phyloP scores from a whole-genome alignment of 1,140 invertebrate genomes.

The Drosophila rufa region DNA sequence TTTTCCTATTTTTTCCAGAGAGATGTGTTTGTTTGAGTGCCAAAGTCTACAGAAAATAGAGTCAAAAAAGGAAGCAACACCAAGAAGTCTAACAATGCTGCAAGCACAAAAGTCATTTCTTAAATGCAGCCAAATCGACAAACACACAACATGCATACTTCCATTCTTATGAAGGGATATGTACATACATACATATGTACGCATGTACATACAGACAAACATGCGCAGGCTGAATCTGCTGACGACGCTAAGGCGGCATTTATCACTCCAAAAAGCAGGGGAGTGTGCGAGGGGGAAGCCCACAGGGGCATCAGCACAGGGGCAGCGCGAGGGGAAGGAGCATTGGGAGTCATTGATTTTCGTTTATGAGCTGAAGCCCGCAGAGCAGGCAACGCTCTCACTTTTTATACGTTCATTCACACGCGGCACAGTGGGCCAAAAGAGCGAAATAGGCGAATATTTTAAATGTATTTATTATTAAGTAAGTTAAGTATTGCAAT shows the following conservation, averaged over 20 bases:
- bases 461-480: neutral
- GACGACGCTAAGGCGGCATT: slow-evolving; percentile 52
- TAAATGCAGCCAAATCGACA: slow-evolving; percentile 53
- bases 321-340: slow-evolving; percentile 14
- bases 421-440: slow-evolving; percentile 65
- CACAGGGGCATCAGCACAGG: neutral
- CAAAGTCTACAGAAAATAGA: slow-evolving; percentile 32
- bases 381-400: slow-evolving; percentile 62
- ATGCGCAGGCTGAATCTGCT: slow-evolving; percentile 46
- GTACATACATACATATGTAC: neutral
- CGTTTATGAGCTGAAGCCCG: slow-evolving; percentile 73
- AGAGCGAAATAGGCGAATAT: too few relatives aligned
- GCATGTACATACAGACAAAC: slow-evolving; percentile 24
- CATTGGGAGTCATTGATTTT: slow-evolving; percentile 82
- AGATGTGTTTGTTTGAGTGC: slow-evolving; percentile 38
- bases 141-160: neutral
- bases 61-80: slow-evolving; percentile 13
- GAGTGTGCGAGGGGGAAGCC: slow-evolving; percentile 20
- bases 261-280: slow-evolving; percentile 39
- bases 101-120: slow-evolving; percentile 27
- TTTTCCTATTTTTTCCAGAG: neutral
- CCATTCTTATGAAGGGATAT: neutral
- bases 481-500: neutral
- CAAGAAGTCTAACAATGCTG: slow-evolving; percentile 40
- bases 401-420: slow-evolving; percentile 83